Evolutionary conservation across 2,888 invertebrate genomes (phyloP).

Genomic region (Nebria salina): DNA sequence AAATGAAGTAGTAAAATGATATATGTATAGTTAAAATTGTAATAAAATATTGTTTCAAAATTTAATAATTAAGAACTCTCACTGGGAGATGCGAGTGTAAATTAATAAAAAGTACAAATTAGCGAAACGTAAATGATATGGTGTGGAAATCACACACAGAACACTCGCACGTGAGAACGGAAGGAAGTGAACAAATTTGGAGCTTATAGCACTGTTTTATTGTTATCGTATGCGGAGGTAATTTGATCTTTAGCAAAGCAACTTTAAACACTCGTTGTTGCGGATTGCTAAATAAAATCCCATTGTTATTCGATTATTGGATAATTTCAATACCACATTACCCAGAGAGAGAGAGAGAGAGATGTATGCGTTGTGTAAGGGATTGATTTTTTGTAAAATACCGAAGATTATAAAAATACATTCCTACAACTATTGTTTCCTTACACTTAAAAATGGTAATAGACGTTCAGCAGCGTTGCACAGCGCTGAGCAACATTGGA

Average conservation of each 20-base stretch:
- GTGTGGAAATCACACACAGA: neutral
- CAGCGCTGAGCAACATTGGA: neutral
- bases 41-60: neutral
- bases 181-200: conserved; percentile 41
- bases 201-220: neutral
- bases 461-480: neutral
- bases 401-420: neutral
- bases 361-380: neutral
- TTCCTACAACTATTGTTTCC: neutral
- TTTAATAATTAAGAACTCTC: neutral
- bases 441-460: too few species aligned
- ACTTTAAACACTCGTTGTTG: neutral
- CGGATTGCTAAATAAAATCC: neutral
- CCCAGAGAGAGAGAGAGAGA: neutral
- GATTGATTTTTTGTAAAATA: neutral
- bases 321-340: too few species aligned
- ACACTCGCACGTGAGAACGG: conserved; percentile 16
- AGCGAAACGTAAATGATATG: neutral
- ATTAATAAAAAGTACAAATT: neutral
- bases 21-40: too few species aligned
- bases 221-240: conserved; percentile 12
- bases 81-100: neutral
- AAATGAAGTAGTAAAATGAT: too few species aligned
- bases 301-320: neutral
- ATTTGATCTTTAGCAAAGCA: conserved; percentile 27